Evolutionary conservation across 2,888 invertebrate genomes (phyloP).

Genomic region (Dryococelus australis): DNA sequence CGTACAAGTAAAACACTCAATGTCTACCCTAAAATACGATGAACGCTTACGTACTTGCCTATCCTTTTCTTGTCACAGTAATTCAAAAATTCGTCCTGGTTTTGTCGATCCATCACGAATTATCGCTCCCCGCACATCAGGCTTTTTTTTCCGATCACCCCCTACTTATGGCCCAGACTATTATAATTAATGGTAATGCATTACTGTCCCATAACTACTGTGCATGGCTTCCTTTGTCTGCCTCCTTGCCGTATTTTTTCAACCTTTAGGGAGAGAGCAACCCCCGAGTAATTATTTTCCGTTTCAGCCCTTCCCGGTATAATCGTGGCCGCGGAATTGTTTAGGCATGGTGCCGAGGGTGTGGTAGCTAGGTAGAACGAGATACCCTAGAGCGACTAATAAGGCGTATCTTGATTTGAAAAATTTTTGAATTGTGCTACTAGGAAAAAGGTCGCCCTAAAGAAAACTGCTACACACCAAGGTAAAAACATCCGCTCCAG

Average conservation of each 20-base stretch:
- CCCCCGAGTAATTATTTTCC: not conserved
- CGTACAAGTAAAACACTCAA: too few species aligned
- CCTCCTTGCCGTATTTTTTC: not conserved
- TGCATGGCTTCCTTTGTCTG: slow-evolving; percentile 16
- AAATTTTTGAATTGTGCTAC: slow-evolving; percentile 7
- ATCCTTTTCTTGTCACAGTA: not conserved
- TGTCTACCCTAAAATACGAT: too few species aligned
- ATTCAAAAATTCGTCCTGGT: not conserved
- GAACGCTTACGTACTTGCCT: too few species aligned
- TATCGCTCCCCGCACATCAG: not conserved
- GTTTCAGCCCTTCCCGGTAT: slow-evolving; percentile 2
- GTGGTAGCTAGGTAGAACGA: not conserved
- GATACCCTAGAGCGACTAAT: slow-evolving; percentile 4
- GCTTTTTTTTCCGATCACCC: not conserved
- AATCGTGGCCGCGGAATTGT: not conserved
- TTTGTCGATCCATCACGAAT: not conserved
- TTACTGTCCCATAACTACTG: not conserved
- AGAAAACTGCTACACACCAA: too few species aligned
- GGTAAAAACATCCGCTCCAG: too few species aligned
- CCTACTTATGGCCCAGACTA: not conserved
- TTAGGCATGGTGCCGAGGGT: not conserved
- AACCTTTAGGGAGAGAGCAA: not conserved
- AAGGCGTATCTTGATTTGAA: slow-evolving; percentile 16
- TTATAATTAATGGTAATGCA: slow-evolving; percentile 10
- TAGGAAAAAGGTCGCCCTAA: not conserved